Conservation (phyloP, 1,140 invertebrate species). For the Microplitis demolitor region DNA sequence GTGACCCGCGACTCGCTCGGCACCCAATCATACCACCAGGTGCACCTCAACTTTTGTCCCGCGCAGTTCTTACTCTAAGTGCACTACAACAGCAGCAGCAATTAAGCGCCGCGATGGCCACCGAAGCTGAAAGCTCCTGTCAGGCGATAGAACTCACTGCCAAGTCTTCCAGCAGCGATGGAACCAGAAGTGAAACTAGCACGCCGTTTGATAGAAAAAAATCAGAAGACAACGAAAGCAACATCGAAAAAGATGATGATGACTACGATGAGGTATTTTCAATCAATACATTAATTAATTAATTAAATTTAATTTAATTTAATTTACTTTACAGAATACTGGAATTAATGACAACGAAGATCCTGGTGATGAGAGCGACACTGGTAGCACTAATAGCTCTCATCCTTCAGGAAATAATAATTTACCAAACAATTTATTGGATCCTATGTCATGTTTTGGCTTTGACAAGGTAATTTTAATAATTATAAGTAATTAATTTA, state of each 20-base stretch:
- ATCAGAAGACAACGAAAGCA: conserved; percentile 46
- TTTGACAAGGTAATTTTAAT: conserved; percentile 49
- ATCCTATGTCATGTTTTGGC: conserved; percentile 50
- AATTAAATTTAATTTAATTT: neutral
- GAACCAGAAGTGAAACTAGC: conserved; percentile 27
- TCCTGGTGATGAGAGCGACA: conserved; percentile 51
- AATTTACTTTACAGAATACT: conserved; percentile 17
- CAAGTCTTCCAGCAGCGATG: conserved; percentile 32
- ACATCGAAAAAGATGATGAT: conserved; percentile 50
- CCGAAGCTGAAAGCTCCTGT: conserved; percentile 41
- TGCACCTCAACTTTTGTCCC: conserved; percentile 48
- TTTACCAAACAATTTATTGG: conserved; percentile 43
- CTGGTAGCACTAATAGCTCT: conserved; percentile 51
- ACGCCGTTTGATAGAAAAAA: conserved; percentile 11
- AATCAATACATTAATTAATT: neutral
- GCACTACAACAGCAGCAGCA: conserved; percentile 39
- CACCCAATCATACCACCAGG: conserved; percentile 50
- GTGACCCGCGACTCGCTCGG: conserved; percentile 52
- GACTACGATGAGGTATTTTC: conserved; percentile 45
- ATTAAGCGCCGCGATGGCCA: conserved; percentile 42
- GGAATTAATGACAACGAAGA: conserved; percentile 51
- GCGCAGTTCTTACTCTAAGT: conserved; percentile 52
- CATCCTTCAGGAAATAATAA: conserved; percentile 52
- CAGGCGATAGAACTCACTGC: conserved; percentile 46
- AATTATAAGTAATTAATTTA: neutral